Conservation (phyloP, 2,797 vertebrate species). For the Phalanger gymnotis region DNA sequence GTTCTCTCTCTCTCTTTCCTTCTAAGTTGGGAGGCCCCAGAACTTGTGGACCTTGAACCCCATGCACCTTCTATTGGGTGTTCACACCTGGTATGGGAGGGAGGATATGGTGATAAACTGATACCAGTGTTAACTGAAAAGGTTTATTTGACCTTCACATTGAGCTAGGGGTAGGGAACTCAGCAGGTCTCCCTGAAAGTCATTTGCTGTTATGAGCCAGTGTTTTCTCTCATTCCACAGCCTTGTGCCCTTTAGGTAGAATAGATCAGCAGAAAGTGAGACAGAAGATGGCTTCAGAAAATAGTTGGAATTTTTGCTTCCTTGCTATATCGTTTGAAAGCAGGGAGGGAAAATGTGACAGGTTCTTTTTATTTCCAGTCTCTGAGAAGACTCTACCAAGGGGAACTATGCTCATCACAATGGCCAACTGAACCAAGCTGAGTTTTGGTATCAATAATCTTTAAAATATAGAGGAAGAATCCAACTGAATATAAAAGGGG, state of each 20-base stretch:
- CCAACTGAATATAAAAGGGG: no score
- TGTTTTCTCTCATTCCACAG: background rate
- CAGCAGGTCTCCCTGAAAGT: rapidly evolving
- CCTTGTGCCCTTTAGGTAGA: background rate
- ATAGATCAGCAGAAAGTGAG: background rate
- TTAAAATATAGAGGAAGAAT: no score
- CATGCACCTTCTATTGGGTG: background rate
- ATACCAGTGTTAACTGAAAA: background rate
- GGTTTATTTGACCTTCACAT: no score
- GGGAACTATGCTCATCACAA: background rate
- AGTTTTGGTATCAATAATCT: background rate
- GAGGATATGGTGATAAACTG: background rate
- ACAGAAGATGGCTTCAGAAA: background rate
- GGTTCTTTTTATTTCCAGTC: background rate
- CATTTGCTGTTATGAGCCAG: background rate
- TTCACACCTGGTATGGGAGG: no score
- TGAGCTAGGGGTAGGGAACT: background rate
- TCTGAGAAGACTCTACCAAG: background rate
- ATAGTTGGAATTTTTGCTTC: no score
- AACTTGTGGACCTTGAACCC: background rate
- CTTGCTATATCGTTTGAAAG: background rate
- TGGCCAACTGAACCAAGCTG: background rate
- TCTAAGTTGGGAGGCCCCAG: rapidly evolving
- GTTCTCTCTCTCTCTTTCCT: background rate
- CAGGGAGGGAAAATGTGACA: background rate